These are phyloP conservation scores for Sarcophaga rosellei DNA, from an alignment of 2,888 invertebrate genomes.

Conservation along the genomic window DNA sequence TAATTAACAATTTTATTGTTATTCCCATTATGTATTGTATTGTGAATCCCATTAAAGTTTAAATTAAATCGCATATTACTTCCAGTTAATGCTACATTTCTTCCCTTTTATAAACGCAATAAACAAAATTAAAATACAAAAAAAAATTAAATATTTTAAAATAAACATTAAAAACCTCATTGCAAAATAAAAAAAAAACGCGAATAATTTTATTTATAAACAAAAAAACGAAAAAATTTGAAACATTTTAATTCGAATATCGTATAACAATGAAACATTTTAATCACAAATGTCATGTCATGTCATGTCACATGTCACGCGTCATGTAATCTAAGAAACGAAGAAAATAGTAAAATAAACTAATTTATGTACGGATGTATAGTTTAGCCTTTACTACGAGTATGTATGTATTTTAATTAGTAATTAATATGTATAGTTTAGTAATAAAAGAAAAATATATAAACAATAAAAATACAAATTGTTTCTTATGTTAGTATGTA, in stretches of 20 bases:
- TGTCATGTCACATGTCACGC: no score
- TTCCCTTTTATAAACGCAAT: neutral
- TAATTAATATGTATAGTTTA: neutral
- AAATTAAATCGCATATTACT: neutral
- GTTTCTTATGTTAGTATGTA: no score
- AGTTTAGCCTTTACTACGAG: slow-evolving; percentile 3
- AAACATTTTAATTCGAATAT: neutral
- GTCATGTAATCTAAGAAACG: slow-evolving; percentile 6
- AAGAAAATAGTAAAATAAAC: slow-evolving; percentile 22
- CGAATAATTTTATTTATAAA: no score
- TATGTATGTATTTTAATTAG: slow-evolving; percentile 10
- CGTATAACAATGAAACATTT: neutral
- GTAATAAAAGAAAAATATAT: no score
- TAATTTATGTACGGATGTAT: slow-evolving; percentile 31
- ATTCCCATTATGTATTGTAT: no score
- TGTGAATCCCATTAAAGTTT: no score
- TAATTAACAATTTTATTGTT: neutral
- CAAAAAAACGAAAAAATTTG: neutral
- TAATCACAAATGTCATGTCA: neutral
- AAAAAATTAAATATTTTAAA: neutral
- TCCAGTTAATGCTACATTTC: neutral
- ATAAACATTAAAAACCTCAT: neutral
- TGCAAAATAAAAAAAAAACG: no score
- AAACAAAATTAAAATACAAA: neutral
- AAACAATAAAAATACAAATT: no score